Base-by-base conservation (phyloP, 2,888 invertebrate genomes). In the Frankliniella intonsa region DNA sequence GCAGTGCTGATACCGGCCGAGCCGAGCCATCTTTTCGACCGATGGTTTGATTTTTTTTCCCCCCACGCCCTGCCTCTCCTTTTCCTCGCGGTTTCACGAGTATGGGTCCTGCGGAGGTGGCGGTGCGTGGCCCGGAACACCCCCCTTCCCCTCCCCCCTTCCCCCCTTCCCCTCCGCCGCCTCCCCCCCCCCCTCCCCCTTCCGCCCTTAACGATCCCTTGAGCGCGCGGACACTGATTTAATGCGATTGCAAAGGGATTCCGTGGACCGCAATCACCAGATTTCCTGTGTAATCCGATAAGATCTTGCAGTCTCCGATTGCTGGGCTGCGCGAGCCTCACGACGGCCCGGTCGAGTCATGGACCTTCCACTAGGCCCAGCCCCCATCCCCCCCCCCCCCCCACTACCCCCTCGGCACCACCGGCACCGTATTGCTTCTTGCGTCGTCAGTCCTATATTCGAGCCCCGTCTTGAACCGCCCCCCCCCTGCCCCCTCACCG, bases 281-380 rank as follows among this genome's bases (percentile, higher is more conserved):
- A 76, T 76, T 76, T 76, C 69, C 69, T 76, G 69, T 76, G 69
- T 76, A 76, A 76, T 76, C 69, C 69, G 69, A 76, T 76, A 76
- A 76, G 69, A 76, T 76, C 69, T 76, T 25, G 25, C 69, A n/a
- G 69, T 76, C 69, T 76, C 69, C 69, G 69, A 76, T 25, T 76
- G 69, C 69, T 76, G 38, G 38, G 38, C 38, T 5, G 38, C 69
- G 69, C 69, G 38, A n/a, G 69, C 69, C 69, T n/a, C 69, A 22
- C 25, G 25, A 25, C 22, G 22, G 25, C 11, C 22, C 7, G 69
- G 19, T 22, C 69, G 69, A 14, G 7, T 38, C 38, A 38, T 38
- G 38, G 38, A 5, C 38, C 38, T 38, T 5, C 38, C 38, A 5
- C n/a, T n/a, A 55, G 51, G 51, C 51, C 55, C 14, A 55, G 14